Conservation (phyloP, 1,140 invertebrate genomes). For the Hylaeus anthracinus region DNA sequence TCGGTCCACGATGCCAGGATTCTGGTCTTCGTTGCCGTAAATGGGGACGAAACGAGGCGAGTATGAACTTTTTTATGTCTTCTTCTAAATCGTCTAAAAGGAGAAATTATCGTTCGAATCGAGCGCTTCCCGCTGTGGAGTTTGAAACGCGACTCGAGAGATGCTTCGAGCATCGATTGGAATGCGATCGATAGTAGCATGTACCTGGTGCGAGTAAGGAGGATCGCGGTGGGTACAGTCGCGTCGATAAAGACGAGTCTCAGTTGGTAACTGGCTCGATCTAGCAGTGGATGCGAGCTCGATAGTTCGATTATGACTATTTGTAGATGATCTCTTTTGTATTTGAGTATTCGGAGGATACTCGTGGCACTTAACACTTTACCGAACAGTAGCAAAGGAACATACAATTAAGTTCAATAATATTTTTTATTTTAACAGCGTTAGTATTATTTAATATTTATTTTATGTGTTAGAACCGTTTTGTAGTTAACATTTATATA, state of each 20-base stretch:
- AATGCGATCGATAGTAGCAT: background rate
- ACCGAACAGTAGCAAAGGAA: too few relatives aligned
- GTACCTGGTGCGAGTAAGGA: constrained; percentile 55
- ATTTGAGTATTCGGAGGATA: too few relatives aligned
- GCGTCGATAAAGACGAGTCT: background rate
- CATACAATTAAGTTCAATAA: too few relatives aligned
- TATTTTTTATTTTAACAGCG: too few relatives aligned
- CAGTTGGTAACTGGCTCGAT: too few relatives aligned
- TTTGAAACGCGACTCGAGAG: background rate
- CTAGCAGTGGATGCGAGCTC: too few relatives aligned
- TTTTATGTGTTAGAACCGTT: too few relatives aligned
- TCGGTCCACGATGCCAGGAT: constrained; percentile 54
- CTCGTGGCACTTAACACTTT: too few relatives aligned
- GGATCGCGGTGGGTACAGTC: constrained; percentile 50
- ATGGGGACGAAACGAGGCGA: constrained; percentile 28
- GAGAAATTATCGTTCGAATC: background rate
- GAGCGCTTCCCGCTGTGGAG: background rate
- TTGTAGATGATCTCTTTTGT: too few relatives aligned
- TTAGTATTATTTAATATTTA: too few relatives aligned
- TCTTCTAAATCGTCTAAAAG: background rate
- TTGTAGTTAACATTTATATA: too few relatives aligned
- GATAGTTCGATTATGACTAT: too few relatives aligned
- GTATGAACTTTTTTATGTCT: background rate
- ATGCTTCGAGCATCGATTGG: background rate
- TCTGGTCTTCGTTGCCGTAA: constrained; percentile 60